phyloP scores from a whole-genome alignment of 1,140 invertebrate species.

The Episyrphus balteatus region DNA sequence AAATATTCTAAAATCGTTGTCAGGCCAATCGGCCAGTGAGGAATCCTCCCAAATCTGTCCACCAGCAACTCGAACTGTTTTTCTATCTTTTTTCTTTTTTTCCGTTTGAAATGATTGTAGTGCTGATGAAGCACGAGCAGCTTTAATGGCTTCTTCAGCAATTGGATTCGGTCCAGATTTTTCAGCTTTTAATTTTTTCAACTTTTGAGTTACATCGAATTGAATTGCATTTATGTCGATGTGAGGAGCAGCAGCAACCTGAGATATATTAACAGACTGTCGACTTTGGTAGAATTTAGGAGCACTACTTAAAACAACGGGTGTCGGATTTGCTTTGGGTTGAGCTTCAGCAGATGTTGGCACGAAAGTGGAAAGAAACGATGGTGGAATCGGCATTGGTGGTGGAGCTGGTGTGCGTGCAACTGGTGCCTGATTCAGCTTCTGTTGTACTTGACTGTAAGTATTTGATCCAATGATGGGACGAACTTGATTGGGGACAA shows the following conservation, averaged over 20 bases:
- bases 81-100: slow-evolving; percentile 50
- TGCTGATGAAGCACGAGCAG: slow-evolving; percentile 46
- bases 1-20: slow-evolving; percentile 96
- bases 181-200: slow-evolving; percentile 54
- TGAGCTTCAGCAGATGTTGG: slow-evolving; percentile 36
- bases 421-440: slow-evolving; percentile 42
- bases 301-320: slow-evolving; percentile 49
- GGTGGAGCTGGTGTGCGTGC: slow-evolving; percentile 44
- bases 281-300: slow-evolving; percentile 48
- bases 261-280: slow-evolving; percentile 32
- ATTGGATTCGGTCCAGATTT: slow-evolving; percentile 49
- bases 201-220: slow-evolving; percentile 51
- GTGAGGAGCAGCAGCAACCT: slow-evolving; percentile 37
- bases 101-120: slow-evolving; percentile 40
- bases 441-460: slow-evolving; percentile 53
- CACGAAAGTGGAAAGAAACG: slow-evolving; percentile 35
- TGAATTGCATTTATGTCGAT: slow-evolving; percentile 51
- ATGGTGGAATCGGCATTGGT: slow-evolving; percentile 36
- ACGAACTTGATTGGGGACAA: slow-evolving; percentile 43
- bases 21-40: slow-evolving; percentile 83
- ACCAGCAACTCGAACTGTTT: slow-evolving; percentile 76
- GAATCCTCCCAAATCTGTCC: slow-evolving; percentile 91
- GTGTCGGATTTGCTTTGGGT: slow-evolving; percentile 34
- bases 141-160: slow-evolving; percentile 50
- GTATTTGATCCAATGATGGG: slow-evolving; percentile 56